Evolutionary conservation across 2,888 invertebrate genomes (phyloP).

Genomic region (Polyploca ridens): DNA sequence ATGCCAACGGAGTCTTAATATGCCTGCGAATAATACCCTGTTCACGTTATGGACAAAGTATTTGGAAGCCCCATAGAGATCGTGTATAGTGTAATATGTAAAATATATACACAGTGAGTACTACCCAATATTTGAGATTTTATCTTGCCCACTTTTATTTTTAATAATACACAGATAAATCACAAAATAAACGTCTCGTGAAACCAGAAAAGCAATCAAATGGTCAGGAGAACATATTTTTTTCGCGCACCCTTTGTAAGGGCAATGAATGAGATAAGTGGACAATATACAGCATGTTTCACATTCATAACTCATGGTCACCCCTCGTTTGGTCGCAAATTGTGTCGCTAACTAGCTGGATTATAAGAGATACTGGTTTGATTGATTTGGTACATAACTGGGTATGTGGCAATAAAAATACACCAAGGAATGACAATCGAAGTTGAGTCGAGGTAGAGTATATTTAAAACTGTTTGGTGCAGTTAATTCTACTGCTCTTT

Average conservation of each 20-base stretch:
- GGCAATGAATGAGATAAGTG: conserved; percentile 15
- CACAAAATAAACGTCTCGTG: conserved; percentile 26
- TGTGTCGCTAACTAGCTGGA: conserved; percentile 53
- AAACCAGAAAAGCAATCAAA: conserved; percentile 32
- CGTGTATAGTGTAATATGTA: background rate
- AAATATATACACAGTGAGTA: background rate
- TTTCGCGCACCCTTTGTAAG: conserved; percentile 7
- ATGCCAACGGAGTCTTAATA: too few species aligned
- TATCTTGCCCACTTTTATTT: background rate
- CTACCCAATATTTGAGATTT: background rate
- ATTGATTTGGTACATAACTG: conserved; percentile 21
- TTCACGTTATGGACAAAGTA: too few species aligned
- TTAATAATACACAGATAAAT: conserved; percentile 22
- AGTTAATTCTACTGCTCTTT: too few species aligned
- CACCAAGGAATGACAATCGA: background rate
- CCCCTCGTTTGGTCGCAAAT: conserved; percentile 35
- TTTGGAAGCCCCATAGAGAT: background rate
- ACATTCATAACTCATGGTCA: conserved; percentile 22
- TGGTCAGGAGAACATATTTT: conserved; percentile 26
- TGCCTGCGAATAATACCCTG: too few species aligned
- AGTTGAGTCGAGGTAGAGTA: too few species aligned
- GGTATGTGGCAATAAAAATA: conserved; percentile 27
- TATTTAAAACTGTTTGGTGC: too few species aligned
- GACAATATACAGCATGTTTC: conserved; percentile 22
- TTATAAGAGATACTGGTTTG: conserved; percentile 43